Evolutionary conservation across 1,140 invertebrate species (phyloP).

Genomic region (Pogonomyrmex barbatus): DNA sequence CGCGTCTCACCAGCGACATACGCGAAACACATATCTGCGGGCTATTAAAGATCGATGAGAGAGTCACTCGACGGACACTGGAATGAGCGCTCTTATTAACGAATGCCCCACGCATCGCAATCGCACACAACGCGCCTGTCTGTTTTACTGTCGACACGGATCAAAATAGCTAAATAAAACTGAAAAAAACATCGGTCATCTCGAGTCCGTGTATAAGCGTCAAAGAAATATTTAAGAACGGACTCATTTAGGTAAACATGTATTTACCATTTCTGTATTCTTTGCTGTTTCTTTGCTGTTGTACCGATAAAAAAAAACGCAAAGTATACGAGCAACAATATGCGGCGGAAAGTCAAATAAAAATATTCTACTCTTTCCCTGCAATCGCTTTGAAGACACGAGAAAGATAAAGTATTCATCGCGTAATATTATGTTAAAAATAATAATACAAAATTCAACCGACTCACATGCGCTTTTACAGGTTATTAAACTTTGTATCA

Average conservation of each 20-base stretch:
- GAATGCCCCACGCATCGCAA: slow-evolving; percentile 13
- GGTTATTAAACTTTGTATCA: slow-evolving; percentile 3
- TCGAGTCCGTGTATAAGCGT: slow-evolving; percentile 3
- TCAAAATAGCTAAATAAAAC: slow-evolving; percentile 19
- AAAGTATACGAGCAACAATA: neutral
- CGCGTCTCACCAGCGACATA: slow-evolving; percentile 23
- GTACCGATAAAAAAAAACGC: neutral
- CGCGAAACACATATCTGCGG: slow-evolving; percentile 39
- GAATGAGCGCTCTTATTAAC: slow-evolving; percentile 47
- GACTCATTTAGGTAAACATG: neutral
- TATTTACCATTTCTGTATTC: neutral
- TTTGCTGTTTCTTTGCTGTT: neutral
- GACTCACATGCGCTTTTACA: neutral
- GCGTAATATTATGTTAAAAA: neutral
- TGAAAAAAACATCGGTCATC: slow-evolving; percentile 30
- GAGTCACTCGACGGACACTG: slow-evolving; percentile 18
- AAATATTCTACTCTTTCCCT: neutral
- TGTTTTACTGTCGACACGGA: slow-evolving; percentile 11
- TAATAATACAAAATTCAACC: neutral
- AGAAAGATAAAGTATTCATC: neutral
- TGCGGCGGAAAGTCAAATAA: neutral
- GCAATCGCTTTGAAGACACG: neutral
- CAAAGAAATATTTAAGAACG: slow-evolving; percentile 1
- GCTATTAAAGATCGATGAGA: slow-evolving; percentile 45
- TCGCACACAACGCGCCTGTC: slow-evolving; percentile 5